Conservation (phyloP, 2,113 vertebrate species). For the Poecilia latipinna region DNA sequence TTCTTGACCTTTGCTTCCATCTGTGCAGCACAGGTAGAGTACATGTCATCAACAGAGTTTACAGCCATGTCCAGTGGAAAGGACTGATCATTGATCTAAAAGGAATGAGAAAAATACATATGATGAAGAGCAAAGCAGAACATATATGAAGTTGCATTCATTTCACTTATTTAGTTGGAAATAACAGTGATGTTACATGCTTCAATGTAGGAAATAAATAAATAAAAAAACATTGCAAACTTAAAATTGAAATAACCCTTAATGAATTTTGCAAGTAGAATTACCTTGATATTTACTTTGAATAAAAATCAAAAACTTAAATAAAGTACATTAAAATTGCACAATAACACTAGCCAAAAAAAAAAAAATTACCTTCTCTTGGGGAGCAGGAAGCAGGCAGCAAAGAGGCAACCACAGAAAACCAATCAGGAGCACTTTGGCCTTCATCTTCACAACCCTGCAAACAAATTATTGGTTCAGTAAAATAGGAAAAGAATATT, state of each 20-base stretch:
- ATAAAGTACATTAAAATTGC: not conserved
- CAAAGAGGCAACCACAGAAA: not conserved
- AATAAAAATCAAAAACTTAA: no score
- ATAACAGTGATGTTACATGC: no score
- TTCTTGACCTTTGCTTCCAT: not conserved
- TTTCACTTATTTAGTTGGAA: no score
- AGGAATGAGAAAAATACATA: no score
- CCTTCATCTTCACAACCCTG: not conserved
- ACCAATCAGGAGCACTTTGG: not conserved
- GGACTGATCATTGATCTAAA: not conserved
- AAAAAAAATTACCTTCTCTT: not conserved
- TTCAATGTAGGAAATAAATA: no score
- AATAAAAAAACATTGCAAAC: no score
- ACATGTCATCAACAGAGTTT: conserved; percentile 44
- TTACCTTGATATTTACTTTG: no score
- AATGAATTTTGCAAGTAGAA: no score
- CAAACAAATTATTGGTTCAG: not conserved
- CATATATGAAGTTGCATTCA: no score
- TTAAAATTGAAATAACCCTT: no score
- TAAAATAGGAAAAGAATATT: not conserved
- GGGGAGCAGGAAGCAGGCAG: not conserved
- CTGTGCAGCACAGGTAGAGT: not conserved
- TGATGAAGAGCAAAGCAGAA: no score
- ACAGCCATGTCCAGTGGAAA: not conserved
- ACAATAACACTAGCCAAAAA: not conserved